Evolutionary conservation across 1,140 invertebrate species (phyloP).

Genomic region (Planococcus citri): DNA sequence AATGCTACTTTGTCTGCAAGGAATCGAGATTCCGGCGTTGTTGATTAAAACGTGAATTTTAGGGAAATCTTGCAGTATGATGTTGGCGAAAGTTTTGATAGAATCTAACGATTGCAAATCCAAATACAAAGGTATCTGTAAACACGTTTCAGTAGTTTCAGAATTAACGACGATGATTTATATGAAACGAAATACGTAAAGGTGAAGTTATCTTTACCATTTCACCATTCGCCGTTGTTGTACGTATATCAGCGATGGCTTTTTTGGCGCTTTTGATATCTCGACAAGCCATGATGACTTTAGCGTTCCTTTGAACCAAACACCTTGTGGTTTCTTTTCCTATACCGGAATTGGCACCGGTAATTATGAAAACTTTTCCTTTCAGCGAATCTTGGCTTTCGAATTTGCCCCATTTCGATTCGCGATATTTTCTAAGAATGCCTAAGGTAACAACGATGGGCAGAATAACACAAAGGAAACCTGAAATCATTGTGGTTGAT

Average conservation of each 20-base stretch:
- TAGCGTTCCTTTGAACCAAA: slow-evolving; percentile 48
- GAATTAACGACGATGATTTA: background rate
- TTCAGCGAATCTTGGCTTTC: slow-evolving; percentile 35
- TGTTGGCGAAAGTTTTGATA: slow-evolving; percentile 50
- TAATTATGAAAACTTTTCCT: slow-evolving; percentile 56
- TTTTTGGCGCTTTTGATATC: slow-evolving; percentile 45
- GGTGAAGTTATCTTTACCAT: slow-evolving; percentile 43
- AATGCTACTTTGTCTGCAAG: slow-evolving; percentile 36
- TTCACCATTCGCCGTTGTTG: slow-evolving; percentile 40
- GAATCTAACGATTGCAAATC: slow-evolving; percentile 58
- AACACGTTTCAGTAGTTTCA: slow-evolving; percentile 26
- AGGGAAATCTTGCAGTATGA: slow-evolving; percentile 45
- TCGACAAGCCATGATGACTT: slow-evolving; percentile 61
- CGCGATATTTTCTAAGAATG: slow-evolving; percentile 38
- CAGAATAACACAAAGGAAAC: slow-evolving; percentile 29
- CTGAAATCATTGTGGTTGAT: too few species aligned
- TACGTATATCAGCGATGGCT: slow-evolving; percentile 46
- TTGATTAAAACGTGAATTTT: slow-evolving; percentile 60
- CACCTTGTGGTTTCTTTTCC: slow-evolving; percentile 60
- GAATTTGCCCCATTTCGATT: slow-evolving; percentile 37
- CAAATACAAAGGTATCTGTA: slow-evolving; percentile 54
- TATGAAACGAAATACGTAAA: background rate
- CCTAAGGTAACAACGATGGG: slow-evolving; percentile 34
- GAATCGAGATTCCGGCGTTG: slow-evolving; percentile 55
- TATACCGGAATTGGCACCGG: slow-evolving; percentile 67